These are phyloP conservation scores for Pocillopora grandis DNA, from an alignment of 92 coral and sea anemone genomes.

Conservation along the genomic window DNA sequence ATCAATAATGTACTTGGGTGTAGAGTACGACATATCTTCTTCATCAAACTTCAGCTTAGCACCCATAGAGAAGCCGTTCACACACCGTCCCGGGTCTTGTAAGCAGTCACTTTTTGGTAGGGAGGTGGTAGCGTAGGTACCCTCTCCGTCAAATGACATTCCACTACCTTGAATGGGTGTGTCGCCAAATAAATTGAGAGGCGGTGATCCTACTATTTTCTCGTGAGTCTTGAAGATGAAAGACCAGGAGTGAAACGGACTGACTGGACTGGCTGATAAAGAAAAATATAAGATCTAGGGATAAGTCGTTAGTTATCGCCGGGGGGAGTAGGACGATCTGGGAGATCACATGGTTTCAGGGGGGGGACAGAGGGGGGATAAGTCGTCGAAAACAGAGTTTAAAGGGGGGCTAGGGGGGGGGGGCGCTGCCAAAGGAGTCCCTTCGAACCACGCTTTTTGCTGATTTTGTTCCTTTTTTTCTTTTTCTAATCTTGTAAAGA, in stretches of 20 bases:
- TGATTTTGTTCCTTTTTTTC: too few relatives aligned
- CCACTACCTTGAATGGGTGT: slow-evolving; percentile 56
- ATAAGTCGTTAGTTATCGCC: too few relatives aligned
- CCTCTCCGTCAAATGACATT: slow-evolving; percentile 70
- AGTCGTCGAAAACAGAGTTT: too few relatives aligned
- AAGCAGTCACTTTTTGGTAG: slow-evolving; percentile 65
- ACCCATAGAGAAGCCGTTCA: slow-evolving; percentile 81
- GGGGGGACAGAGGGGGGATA: too few relatives aligned
- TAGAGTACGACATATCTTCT: slow-evolving; percentile 46
- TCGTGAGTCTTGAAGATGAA: slow-evolving; percentile 46
- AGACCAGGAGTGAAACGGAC: slow-evolving; percentile 72
- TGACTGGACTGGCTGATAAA: slow-evolving; percentile 68
- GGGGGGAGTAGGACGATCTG: too few relatives aligned
- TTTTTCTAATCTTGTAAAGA: too few relatives aligned
- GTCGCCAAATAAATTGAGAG: slow-evolving; percentile 54
- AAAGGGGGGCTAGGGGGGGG: too few relatives aligned
- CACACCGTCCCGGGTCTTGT: slow-evolving; percentile 69
- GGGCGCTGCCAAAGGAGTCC: too few relatives aligned
- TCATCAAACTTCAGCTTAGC: slow-evolving; percentile 65
- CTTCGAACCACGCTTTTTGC: too few relatives aligned
- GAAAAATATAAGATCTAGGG: not conserved
- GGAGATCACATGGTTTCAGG: too few relatives aligned
- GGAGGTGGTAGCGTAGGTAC: slow-evolving; percentile 66
- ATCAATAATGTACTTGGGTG: slow-evolving; percentile 79
- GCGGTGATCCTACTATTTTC: slow-evolving; percentile 61